A percentile compares a stretch with the other conserved stretches of the same genome.
phyloP scores from a whole-genome alignment of 2,888 invertebrate species.

The Conus canariensis region DNA sequence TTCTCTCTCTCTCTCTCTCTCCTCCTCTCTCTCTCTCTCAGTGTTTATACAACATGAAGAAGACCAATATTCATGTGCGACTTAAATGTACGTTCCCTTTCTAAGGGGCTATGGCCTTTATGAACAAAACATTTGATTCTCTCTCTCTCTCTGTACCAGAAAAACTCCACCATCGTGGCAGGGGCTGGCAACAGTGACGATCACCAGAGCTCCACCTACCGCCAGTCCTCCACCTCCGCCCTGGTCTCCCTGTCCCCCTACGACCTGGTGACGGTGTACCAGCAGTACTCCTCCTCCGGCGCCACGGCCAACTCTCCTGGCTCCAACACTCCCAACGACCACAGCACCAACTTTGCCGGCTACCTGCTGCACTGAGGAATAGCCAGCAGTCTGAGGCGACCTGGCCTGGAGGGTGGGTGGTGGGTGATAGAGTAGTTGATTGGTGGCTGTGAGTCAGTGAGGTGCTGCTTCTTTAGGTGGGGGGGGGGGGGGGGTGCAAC shows the following conservation, averaged over 20 bases:
- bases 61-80: no score
- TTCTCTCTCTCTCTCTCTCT: not conserved
- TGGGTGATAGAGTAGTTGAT: no score
- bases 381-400: not conserved
- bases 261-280: conserved; percentile 7
- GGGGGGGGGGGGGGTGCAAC: no score
- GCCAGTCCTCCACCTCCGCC: conserved; percentile 11
- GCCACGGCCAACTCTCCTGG: conserved; percentile 6
- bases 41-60: no score
- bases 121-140: not conserved
- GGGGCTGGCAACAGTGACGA: conserved; percentile 23
- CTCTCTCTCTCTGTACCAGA: not conserved
- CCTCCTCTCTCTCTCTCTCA: no score
- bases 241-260: not conserved
- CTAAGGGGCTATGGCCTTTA: no score
- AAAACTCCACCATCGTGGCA: conserved; percentile 2
- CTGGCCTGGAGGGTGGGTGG: no score
- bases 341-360: conserved; percentile 24
- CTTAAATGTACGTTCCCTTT: no score
- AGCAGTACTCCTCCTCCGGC: conserved; percentile 13
- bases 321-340: not conserved
- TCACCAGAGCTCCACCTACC: conserved; percentile 13
- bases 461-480: no score
- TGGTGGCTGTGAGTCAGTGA: no score
- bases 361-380: not conserved